Evolutionary conservation across 2,888 invertebrate genomes (phyloP), one percentile per base, ranked within the genome.

Genomic region (Chorisops tibialis): DNA sequence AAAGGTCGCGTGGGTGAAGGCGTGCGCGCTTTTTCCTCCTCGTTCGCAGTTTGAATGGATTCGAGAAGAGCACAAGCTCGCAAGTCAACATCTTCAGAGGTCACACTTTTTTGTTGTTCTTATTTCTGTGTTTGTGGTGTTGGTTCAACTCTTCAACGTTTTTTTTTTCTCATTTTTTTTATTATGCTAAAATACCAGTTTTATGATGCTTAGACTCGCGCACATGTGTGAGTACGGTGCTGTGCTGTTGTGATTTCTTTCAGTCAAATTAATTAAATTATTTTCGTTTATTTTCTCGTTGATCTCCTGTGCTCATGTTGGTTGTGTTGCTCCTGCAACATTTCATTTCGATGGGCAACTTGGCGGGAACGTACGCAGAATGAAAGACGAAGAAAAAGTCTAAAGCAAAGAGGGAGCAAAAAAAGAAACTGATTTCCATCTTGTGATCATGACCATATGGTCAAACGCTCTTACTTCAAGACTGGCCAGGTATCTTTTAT

Each of bases 1-100:
- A 16, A 47, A 22, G 19, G 22, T 52, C 30, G 52, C 22, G 52
- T 54, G 52, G 52, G 52, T 54, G 52, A 54, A 21, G 30, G 21
- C 52, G 21, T 38, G 39, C 11, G 51, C 51, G 37, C 38, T 21
- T 41, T 22, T 39, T 41, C 30, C 41, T 39, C 12, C 30, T 30
- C 30, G 9, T 30, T 30, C 30, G 30, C 30, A 30, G 5, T 7
- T 30, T 30, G 30, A 30, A 30, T 30, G 30, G 30, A 30, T 1
- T 9, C 30, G n/a, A 30, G 7, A 30, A 30, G 30, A 7, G 30
- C 5, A 30, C 9, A 30, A 30, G 30, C 41, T 24, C 41, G 52
- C 52, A 24, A 54, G 52, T 54, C 52, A 54, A 54, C 52, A 54
- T 54, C 59, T 62, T 39, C 54, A 62, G 62, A 62, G 62, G 63